Evolutionary conservation across 2,113 vertebrate genomes (phyloP).

Genomic region (Gymnobelideus leadbeateri): DNA sequence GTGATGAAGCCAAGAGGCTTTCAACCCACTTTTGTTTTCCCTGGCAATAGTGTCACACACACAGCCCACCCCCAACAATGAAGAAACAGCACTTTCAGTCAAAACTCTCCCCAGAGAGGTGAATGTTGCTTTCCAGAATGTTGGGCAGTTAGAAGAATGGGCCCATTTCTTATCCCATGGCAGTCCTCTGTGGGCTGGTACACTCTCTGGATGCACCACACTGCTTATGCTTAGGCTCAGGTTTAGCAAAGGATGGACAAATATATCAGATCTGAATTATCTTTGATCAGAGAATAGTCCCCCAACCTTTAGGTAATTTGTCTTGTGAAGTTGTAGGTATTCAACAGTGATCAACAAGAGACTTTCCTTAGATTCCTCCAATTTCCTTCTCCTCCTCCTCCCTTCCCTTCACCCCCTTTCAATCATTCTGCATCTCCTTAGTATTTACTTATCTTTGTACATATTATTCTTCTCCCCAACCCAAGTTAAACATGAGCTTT

Average conservation of each 20-base stretch:
- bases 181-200: background rate
- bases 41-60: background rate
- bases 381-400: background rate
- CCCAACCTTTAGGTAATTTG: background rate
- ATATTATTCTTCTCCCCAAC: background rate
- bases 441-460: background rate
- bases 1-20: constrained; percentile 41
- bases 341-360: background rate
- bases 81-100: background rate
- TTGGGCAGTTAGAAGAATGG: background rate
- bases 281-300: background rate
- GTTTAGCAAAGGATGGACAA: background rate
- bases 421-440: background rate
- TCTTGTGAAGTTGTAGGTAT: background rate
- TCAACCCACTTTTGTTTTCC: constrained; percentile 15
- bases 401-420: too few species aligned
- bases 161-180: background rate
- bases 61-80: background rate
- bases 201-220: too few species aligned
- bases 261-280: background rate
- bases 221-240: background rate
- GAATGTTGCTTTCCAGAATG: background rate
- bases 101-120: background rate
- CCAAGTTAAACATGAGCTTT: background rate
- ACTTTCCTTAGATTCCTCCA: background rate